phyloP scores from a whole-genome alignment of 2,888 invertebrate species.

The Eugnorisma glareosa region DNA sequence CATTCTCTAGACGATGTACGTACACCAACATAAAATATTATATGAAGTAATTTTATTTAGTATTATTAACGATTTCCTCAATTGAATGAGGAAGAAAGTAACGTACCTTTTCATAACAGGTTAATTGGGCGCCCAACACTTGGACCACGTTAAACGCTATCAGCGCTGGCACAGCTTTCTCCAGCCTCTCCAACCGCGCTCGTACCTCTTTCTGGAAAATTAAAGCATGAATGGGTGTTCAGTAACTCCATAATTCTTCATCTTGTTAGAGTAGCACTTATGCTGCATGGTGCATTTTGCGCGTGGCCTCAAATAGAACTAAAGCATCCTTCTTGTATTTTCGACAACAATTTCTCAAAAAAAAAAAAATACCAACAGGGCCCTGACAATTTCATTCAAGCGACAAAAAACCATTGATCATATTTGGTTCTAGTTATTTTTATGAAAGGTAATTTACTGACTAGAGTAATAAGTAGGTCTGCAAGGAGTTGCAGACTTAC shows the following conservation, averaged over 20 bases:
- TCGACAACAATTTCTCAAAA: background rate
- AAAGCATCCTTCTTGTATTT: background rate
- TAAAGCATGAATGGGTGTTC: conserved; percentile 70
- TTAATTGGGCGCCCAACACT: conserved; percentile 78
- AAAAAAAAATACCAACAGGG: background rate
- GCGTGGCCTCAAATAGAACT: background rate
- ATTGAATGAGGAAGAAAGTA: background rate
- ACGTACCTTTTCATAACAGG: conserved; percentile 77
- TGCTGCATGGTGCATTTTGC: background rate
- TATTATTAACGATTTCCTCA: too few species aligned
- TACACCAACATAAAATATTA: background rate
- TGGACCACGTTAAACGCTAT: conserved; percentile 91
- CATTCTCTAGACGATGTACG: background rate
- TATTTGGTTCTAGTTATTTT: too few species aligned
- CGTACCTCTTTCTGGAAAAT: conserved; percentile 88
- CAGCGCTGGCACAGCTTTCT: conserved; percentile 91
- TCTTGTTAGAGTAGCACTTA: background rate
- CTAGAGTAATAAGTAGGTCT: too few species aligned
- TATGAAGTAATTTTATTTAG: background rate
- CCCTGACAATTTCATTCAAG: too few species aligned
- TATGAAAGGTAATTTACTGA: too few species aligned
- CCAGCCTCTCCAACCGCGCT: conserved; percentile 90
- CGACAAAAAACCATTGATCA: too few species aligned
- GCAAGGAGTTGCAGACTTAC: too few species aligned
- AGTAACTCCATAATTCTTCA: background rate